phyloP scores from a whole-genome alignment of 92 coral and sea anemone genomes.

The Epizoanthus rinbou region DNA sequence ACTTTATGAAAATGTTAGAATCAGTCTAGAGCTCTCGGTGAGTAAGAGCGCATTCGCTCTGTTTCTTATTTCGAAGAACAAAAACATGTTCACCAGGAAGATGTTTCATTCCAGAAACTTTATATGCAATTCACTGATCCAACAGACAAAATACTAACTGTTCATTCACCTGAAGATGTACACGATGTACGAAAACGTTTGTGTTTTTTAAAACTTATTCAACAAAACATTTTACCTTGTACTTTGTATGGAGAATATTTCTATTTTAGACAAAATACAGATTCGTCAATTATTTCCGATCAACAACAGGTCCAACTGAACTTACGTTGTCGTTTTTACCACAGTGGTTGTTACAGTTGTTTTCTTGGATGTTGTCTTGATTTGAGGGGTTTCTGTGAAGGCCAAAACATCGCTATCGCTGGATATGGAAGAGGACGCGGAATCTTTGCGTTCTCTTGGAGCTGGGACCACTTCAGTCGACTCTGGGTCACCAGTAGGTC shows the following conservation, averaged over 20 bases:
- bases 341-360: slow-evolving; percentile 36
- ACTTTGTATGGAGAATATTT: too few relatives aligned
- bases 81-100: neutral
- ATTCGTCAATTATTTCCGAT: neutral
- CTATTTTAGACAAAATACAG: too few relatives aligned
- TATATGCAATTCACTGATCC: too few relatives aligned
- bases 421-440: slow-evolving; percentile 26
- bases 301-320: neutral
- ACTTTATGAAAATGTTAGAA: too few relatives aligned
- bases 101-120: neutral
- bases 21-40: too few relatives aligned
- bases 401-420: slow-evolving; percentile 34
- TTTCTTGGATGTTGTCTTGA: slow-evolving; percentile 20
- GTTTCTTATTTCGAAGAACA: too few relatives aligned
- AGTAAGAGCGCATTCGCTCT: too few relatives aligned
- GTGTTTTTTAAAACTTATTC: too few relatives aligned
- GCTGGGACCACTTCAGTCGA: slow-evolving; percentile 20
- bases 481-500: slow-evolving; percentile 31
- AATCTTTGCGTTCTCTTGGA: slow-evolving; percentile 13
- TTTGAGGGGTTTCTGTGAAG: slow-evolving; percentile 27
- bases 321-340: slow-evolving; percentile 40
- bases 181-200: too few relatives aligned
- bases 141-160: too few relatives aligned
- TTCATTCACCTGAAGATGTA: too few relatives aligned
- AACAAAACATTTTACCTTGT: too few relatives aligned